Conservation (phyloP, 2,797 vertebrate species). For the Phrynocephalus guinanensis region DNA sequence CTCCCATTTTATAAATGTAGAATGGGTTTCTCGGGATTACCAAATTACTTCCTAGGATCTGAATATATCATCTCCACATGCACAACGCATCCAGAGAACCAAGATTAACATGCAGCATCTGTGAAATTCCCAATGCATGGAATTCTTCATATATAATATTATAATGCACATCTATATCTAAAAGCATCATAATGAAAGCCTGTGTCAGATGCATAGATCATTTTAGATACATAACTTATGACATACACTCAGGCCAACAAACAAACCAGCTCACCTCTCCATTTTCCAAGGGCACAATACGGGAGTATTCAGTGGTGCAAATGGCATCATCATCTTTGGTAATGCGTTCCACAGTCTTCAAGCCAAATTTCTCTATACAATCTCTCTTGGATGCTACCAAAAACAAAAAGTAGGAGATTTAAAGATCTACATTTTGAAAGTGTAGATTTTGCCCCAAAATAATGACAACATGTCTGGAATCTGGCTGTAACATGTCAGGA, state of each 20-base stretch:
- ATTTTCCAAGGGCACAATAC: slow-evolving; percentile 94
- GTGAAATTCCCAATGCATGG: not conserved
- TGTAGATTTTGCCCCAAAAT: not conserved
- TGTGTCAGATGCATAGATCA: not conserved
- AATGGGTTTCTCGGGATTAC: not conserved
- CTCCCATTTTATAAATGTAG: not conserved
- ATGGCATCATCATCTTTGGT: slow-evolving; percentile 83
- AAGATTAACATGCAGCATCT: not conserved
- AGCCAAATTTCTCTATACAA: slow-evolving; percentile 93
- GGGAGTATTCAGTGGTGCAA: slow-evolving; percentile 92
- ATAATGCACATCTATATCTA: not conserved
- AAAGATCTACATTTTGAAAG: slow-evolving; percentile 8
- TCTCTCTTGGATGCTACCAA: slow-evolving; percentile 91
- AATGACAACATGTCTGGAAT: too few relatives aligned
- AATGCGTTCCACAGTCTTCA: slow-evolving; percentile 87
- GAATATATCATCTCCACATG: not conserved
- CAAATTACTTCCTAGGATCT: not conserved
- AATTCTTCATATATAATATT: not conserved
- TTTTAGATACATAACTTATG: not conserved
- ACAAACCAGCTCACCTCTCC: slow-evolving; percentile 85
- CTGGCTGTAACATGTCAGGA: too few relatives aligned
- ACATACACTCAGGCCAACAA: not conserved
- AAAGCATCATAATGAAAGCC: not conserved
- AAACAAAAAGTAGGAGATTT: not conserved
- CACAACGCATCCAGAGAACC: not conserved